Base-by-base conservation (phyloP, 2,888 invertebrate species). In the Carabus problematicus region DNA sequence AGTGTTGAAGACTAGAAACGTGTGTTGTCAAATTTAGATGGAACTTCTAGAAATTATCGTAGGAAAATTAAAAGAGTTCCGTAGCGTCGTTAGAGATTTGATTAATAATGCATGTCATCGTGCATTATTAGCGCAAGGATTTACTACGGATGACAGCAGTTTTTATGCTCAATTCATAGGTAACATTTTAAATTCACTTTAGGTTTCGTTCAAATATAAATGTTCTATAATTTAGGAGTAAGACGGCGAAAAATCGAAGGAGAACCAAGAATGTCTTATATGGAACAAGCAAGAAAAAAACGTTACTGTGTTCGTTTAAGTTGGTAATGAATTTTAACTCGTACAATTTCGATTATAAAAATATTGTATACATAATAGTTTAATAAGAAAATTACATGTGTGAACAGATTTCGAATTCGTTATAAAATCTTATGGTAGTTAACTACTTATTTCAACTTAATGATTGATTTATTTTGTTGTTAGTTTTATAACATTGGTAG, bases 221-320 rank as follows among this genome's bases (percentile, higher is more conserved):
- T 14, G 1, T 45, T 12, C 18, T 19, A 16, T 11, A 11, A 6
- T 29, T n/a, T 45, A 64, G 64, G 64, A 8, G 60, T 62, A 62
- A 74, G 74, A 64, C 69, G 70, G 19, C 71, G 73, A 43, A 75
- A 76, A 71, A 73, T 73, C 14, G 75, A 74, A 61, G 85, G 86
- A 14, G 69, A 61, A 0, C 86, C 87, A 16, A 91, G 91, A 73
- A 91, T 93, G 88, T 91, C 93, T 3, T 95, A 94, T 78, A 93
- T 93, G 59, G 93, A 95, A 76, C 93, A 94, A 76, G 92, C 93
- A 0, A 90, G 89, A 75, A 95, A 95, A 77, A 86, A 92, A 72
- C 88, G 90, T 74, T 92, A 91, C 78, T 95, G 94, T 77, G 88
- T 88, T 77, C 84, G 93, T 71, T 84, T 95, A 1, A 89, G 93